Conservation (phyloP, 2,797 vertebrate genomes). For the Alauda arvensis region DNA sequence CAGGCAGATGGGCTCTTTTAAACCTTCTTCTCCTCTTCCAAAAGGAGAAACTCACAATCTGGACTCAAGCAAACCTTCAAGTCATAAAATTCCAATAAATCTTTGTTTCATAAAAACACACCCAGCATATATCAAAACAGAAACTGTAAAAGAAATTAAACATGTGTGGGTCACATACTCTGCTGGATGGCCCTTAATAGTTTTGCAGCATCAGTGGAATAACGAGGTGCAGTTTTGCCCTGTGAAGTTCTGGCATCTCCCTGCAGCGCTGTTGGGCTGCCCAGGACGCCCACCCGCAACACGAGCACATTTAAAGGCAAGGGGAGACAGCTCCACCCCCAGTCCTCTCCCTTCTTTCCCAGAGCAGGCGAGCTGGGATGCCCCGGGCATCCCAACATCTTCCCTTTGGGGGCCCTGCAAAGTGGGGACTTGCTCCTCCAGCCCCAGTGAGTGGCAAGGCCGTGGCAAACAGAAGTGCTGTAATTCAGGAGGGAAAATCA, state of each 20-base stretch:
- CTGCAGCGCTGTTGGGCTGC: background rate
- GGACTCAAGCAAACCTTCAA: conserved; percentile 43
- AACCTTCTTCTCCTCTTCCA: conserved; percentile 12
- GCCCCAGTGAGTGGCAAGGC: background rate
- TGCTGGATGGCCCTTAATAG: background rate
- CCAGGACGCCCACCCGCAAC: background rate
- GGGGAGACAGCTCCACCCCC: background rate
- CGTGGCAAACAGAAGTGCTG: rapidly evolving
- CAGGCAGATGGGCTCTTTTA: background rate
- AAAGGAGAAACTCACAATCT: conserved; percentile 31
- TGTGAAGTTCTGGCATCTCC: background rate
- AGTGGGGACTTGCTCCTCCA: background rate
- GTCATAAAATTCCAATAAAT: conserved; percentile 40
- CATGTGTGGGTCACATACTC: conserved; percentile 25
- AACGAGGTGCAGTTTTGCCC: background rate
- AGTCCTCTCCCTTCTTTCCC: rapidly evolving
- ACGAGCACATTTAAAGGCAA: rapidly evolving
- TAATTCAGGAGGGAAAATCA: background rate
- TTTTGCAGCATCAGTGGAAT: background rate
- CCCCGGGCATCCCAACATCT: background rate
- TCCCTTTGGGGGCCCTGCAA: background rate
- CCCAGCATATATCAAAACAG: conserved; percentile 26
- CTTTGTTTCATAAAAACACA: conserved; percentile 19
- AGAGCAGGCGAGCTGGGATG: background rate
- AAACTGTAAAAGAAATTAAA: conserved; percentile 46